Percentiles rank a stretch among this genome's conserved stretches.
Conservation (phyloP, 2,797 vertebrate genomes). For the Chaetophractus vellerosus region DNA sequence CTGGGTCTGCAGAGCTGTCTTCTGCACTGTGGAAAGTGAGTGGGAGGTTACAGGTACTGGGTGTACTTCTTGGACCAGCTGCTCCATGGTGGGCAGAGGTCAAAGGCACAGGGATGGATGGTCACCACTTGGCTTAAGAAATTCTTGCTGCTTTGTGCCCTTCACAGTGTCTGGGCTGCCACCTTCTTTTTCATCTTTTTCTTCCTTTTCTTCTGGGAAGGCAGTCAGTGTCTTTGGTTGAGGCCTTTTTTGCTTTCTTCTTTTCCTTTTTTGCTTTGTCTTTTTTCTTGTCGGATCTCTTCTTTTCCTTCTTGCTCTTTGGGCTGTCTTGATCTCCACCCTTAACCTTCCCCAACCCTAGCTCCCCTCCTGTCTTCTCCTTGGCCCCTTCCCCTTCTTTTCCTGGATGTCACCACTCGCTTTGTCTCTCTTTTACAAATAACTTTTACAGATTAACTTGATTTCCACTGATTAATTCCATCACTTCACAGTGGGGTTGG, state of each 20-base stretch:
- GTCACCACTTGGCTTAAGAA: neutral
- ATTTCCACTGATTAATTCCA: slow-evolving; percentile 47
- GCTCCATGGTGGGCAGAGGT: neutral
- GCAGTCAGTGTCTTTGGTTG: slow-evolving; percentile 80
- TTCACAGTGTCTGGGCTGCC: slow-evolving; percentile 62
- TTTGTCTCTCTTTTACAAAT: slow-evolving; percentile 6
- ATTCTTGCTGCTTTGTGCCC: neutral
- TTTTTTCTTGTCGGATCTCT: slow-evolving; percentile 89
- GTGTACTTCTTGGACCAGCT: neutral
- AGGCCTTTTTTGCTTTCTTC: slow-evolving; percentile 87
- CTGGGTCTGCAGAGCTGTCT: neutral
- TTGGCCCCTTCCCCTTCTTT: slow-evolving; percentile 85
- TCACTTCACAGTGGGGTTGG: neutral
- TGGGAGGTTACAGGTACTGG: neutral
- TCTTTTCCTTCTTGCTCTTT: slow-evolving; percentile 80
- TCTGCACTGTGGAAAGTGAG: neutral
- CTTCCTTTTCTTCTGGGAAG: slow-evolving; percentile 88
- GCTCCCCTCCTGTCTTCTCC: slow-evolving; percentile 75
- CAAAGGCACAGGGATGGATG: neutral
- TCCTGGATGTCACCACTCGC: slow-evolving; percentile 74
- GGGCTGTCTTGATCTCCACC: slow-evolving; percentile 5
- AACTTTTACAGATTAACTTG: slow-evolving; percentile 66
- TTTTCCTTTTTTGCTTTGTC: slow-evolving; percentile 86
- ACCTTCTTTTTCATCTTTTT: slow-evolving; percentile 89
- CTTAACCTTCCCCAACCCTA: neutral